Evolutionary conservation across 2,888 invertebrate genomes (phyloP), one percentile per base, ranked within the genome.

Genomic region (Drosophila kanekoi): DNA sequence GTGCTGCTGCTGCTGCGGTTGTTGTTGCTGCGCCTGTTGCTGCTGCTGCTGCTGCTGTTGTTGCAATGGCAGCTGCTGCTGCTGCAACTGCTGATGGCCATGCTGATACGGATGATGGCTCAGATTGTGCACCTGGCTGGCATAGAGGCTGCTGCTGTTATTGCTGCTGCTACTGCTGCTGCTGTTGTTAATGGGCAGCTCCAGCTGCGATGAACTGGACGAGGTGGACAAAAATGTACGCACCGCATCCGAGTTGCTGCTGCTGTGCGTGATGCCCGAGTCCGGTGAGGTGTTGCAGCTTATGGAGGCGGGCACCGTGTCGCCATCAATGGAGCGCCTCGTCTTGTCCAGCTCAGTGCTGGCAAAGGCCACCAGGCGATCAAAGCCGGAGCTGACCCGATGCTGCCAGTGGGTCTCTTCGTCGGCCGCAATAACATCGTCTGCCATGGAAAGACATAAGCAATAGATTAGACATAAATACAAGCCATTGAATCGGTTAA

Each of bases 391-490:
- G 91, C 96, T 97, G 87, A 98, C 97, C 81, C 97, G 96, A 92
- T 97, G 97, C 92, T 98, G 97, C 98, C 98, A 98, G 92, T 97
- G 96, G 84, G 96, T 95, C 92, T 96, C 96, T 91, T 96, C 96
- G 80, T 95, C 96, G 87, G 95, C 95, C 84, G 95, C 95, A 59
- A 92, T 92, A 52, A 92, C 92, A 81, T 92, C 92, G 89, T 92
- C 92, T 92, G 72, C 54, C 61, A 52, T 20, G 18, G 35, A 51
- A 41, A 64, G 56, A 63, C 10, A 60, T 41, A 18, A 32, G 0
- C 10, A 54, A 59, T 45, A 18, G 47, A 66, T 77, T 67, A 76
- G 23, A n/a, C 13, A 20, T 28, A 4, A n/a, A 54, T 16, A 11
- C 3, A n/a, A 6, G 9, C 9, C 38, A 47, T 33, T 20, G 37